Evolutionary conservation across 2,113 vertebrate species (phyloP), one percentile per base, ranked within the genome.

Genomic region (Equus przewalskii): DNA sequence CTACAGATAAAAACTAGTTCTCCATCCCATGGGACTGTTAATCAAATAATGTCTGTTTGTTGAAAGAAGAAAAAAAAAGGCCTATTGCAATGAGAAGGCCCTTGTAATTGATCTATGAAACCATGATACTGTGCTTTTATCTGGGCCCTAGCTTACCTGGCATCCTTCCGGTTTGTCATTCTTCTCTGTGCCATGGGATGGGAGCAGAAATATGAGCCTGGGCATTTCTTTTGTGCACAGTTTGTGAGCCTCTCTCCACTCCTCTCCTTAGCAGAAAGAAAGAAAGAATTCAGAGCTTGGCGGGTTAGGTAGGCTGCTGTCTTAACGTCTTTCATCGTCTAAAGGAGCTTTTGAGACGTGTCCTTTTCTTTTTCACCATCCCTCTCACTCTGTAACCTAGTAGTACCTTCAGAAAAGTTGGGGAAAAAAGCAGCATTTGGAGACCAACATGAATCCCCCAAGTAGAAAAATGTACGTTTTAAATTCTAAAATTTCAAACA

Each of bases 41-140:
- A 96, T 96, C 84, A 97, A 93, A 97, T 94, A 96, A 79, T 78
- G 86, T 97, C 96, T 97, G 91, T 97, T 80, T 97, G 94, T 96
- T 96, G 78, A 80, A 90, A 95, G 70, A 58, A 46, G 56, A 62
- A 49, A 54, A 84, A 84, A 85, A 89, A 83, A 84, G 79, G 19
- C 87, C 67, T 91, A 54, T 94, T 92, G 81, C 94, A 79, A 93
- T 24, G 44, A 89, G 78, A 88, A 88, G 88, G 89, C 70, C 58
- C 3, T 73, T 93, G 98, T 97, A 97, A 96, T 58, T 96, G 96
- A 97, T 80, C 97, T 93, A 5, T 28, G 83, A 84, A 93, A 81
- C 65, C 64, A 30, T 79, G 95, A 96, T 92, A 82, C 89, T 69
- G 58, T 81, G 79, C 62, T 96, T 97, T 84, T 60, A 51, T 95